Base-by-base conservation (phyloP, 2,797 vertebrate species). In the Botia almorhae region DNA sequence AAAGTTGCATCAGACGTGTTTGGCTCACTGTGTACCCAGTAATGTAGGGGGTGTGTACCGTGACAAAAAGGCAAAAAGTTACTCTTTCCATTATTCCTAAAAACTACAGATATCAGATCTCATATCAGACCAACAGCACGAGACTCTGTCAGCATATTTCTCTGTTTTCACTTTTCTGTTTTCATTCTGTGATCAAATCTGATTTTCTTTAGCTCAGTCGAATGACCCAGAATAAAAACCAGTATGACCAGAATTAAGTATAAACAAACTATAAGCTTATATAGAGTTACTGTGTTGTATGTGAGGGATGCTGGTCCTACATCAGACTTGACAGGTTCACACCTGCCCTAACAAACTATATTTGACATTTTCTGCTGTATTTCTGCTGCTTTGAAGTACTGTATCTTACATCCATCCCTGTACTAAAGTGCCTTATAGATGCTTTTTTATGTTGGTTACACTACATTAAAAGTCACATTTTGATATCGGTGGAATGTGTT, bases 391-490 rank as follows among this genome's bases (percentile, higher is more conserved):
- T 67, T 36, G 0, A 64, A 12, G 4, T 51, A 39, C 70, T 39
- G 13, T 46, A 10, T 46, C 14, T 43, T 16, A 7, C 39, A 5
- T 3, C 14, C 56, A 14, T 53, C 51, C 16, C 3, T 6, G 16
- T 36, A 23, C 7, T 17, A 17, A 33, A 63, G 60, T 63, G 26
- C 60, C 13, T 33, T 63, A 10, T 33, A 33, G 56, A 60, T 60
- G 21, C 56, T 29, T 64, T 65, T n/a, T 67, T 0, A 48, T 48
- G 29, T 55, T 39, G 7, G 13, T 23, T 2, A 76, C 63, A 76
- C 50, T 69, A 77, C 75, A 48, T 43, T 29, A 69, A 68, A 21
- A 23, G 11, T 17, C 5, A n/a, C 58, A 29, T 76, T 46, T 55
- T 43, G 12, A 58, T 46, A 56, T 76, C 29, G 50, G 63, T 68